Percentiles rank a stretch among this genome's conserved stretches.
phyloP scores from a whole-genome alignment of 2,113 vertebrate genomes.

The Raja brachyura region DNA sequence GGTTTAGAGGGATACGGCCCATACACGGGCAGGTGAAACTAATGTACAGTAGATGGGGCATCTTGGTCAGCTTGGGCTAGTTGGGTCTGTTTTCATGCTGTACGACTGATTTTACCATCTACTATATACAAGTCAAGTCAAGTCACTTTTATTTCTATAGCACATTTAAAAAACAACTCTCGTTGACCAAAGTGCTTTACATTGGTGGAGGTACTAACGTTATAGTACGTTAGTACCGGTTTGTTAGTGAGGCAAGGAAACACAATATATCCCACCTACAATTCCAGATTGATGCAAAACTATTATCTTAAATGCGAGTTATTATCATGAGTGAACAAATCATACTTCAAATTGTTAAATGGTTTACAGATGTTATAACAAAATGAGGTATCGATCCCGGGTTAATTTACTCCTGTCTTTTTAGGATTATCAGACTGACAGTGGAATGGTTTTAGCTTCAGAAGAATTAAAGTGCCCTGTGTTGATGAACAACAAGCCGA shows the following conservation, averaged over 20 bases:
- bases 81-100: too few species aligned
- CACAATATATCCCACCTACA: background rate
- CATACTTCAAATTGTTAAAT: background rate
- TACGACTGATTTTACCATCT: too few species aligned
- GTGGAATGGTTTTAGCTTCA: slow-evolving; percentile 68
- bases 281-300: background rate
- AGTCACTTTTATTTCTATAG: too few species aligned
- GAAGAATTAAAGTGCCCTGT: slow-evolving; percentile 70
- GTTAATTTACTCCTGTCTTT: slow-evolving; percentile 24
- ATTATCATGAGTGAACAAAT: background rate
- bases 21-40: background rate
- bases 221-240: too few species aligned
- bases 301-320: background rate
- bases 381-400: background rate
- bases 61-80: too few species aligned
- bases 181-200: too few species aligned
- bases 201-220: too few species aligned
- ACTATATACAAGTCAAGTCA: background rate
- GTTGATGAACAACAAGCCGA: slow-evolving; percentile 60
- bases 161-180: too few species aligned
- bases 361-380: background rate
- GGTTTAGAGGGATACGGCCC: too few species aligned
- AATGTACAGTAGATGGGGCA: too few species aligned
- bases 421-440: slow-evolving; percentile 73
- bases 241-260: background rate